These are phyloP conservation scores for Siniperca knerii DNA, from an alignment of 2,113 vertebrate species.

Conservation along the genomic window DNA sequence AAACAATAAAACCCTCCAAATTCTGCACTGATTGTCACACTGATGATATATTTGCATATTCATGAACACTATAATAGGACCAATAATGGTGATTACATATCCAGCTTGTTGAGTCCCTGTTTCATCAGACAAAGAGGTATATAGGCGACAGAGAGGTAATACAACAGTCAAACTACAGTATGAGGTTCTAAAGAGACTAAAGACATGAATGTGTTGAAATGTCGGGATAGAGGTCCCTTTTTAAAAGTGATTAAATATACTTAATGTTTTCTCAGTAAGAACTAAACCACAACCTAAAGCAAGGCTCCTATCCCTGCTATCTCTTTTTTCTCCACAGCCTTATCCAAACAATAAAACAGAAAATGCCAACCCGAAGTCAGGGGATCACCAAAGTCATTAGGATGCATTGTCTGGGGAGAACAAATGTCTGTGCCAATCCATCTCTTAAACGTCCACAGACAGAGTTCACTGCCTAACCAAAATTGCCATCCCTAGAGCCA, in stretches of 20 bases:
- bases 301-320: neutral
- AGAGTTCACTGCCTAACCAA: neutral
- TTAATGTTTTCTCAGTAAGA: neutral
- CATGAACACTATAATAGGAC: neutral
- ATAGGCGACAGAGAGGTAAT: neutral
- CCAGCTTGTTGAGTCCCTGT: neutral
- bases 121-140: neutral
- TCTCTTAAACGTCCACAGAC: neutral
- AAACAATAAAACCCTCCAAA: neutral
- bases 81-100: constrained; percentile 3
- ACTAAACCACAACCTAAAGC: neutral
- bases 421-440: neutral
- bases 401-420: neutral
- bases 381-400: neutral
- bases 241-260: neutral
- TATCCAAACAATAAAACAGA: neutral
- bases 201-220: neutral
- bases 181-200: neutral
- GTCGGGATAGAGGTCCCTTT: neutral
- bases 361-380: neutral
- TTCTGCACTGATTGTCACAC: neutral
- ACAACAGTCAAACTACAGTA: neutral
- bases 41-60: constrained; percentile 15
- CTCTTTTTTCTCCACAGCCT: neutral
- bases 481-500: neutral